Conservation (phyloP, 1,140 invertebrate genomes). For the Drosophila pseudoananassae region DNA sequence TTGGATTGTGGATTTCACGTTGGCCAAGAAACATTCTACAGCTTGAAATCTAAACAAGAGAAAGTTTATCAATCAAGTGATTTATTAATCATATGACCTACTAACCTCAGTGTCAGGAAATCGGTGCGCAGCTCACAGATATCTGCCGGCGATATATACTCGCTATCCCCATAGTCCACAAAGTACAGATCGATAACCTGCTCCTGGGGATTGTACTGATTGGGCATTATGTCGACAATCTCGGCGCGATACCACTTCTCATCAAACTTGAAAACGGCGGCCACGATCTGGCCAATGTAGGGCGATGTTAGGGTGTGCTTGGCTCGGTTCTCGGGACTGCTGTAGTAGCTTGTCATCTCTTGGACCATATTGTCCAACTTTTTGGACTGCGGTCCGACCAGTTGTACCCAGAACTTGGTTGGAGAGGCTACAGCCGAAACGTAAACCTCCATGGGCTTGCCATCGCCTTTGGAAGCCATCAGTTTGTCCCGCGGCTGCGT, state of each 20-base stretch:
- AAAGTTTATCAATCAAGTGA: background rate
- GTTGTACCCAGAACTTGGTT: conserved; percentile 93
- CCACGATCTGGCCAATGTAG: conserved; percentile 90
- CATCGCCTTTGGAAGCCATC: conserved; percentile 79
- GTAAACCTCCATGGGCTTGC: conserved; percentile 90
- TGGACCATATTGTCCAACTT: conserved; percentile 90
- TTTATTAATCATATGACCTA: background rate
- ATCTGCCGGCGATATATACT: conserved; percentile 86
- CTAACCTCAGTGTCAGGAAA: conserved; percentile 88
- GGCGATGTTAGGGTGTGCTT: conserved; percentile 86
- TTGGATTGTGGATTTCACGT: conserved; percentile 86
- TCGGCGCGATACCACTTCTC: conserved; percentile 88
- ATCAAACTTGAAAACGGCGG: conserved; percentile 90
- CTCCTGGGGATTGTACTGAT: conserved; percentile 86
- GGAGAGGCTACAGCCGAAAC: conserved; percentile 92
- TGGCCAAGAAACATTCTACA: conserved; percentile 91
- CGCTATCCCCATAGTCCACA: conserved; percentile 92
- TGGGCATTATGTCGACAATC: conserved; percentile 86
- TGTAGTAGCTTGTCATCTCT: conserved; percentile 92
- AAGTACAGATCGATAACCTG: conserved; percentile 89
- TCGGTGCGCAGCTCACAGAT: conserved; percentile 89
- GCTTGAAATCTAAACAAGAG: conserved; percentile 86
- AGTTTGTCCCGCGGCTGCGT: conserved; percentile 75
- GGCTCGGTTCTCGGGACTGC: conserved; percentile 86
- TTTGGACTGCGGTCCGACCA: conserved; percentile 88